phyloP scores from a whole-genome alignment of 53 echinoderm and acorn worm genomes.

The Paracentrotus lividus region DNA sequence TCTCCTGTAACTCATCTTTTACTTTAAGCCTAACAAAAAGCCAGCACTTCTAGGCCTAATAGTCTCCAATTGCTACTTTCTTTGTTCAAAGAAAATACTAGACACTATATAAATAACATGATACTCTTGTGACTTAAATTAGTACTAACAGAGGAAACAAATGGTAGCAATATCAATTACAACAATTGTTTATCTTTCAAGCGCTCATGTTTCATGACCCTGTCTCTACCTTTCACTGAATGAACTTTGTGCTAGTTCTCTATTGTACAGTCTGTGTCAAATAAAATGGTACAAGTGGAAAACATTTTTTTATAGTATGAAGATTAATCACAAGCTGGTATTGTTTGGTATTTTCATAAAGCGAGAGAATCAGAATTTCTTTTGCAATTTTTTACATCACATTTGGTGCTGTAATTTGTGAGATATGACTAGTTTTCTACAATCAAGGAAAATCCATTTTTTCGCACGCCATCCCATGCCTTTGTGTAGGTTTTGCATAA shows the following conservation, averaged over 20 bases:
- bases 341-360: no score
- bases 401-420: no score
- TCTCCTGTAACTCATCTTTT: not conserved
- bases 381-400: no score
- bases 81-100: not conserved
- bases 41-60: not conserved
- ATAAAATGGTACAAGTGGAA: no score
- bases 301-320: no score
- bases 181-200: not conserved
- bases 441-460: no score
- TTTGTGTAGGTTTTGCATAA: no score
- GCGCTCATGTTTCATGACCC: not conserved
- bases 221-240: not conserved
- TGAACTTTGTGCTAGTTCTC: not conserved
- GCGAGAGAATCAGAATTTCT: no score
- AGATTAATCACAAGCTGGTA: no score
- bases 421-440: no score
- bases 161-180: conserved; percentile 36
- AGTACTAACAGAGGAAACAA: not conserved
- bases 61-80: not conserved
- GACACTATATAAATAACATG: conserved; percentile 6
- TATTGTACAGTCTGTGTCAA: no score
- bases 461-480: no score
- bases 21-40: not conserved
- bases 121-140: not conserved